Evolutionary conservation across 2,113 vertebrate species (phyloP), one percentile per base, ranked within the genome.

Genomic region (Cyanoramphus novaezelandiae): DNA sequence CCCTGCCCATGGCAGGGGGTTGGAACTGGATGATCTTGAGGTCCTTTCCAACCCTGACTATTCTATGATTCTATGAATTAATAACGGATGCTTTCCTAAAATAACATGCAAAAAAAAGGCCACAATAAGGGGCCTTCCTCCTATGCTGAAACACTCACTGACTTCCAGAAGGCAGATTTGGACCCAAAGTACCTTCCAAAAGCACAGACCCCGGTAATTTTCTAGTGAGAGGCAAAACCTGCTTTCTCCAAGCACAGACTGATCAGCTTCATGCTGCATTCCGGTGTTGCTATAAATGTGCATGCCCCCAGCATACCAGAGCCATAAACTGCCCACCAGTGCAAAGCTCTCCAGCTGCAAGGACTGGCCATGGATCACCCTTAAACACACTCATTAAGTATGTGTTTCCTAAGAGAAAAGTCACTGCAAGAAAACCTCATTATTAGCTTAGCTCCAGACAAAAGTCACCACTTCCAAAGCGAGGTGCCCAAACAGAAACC

Each of bases 191-290:
- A 50, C 28, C 69, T 84, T 71, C 74, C 77, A 79, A 92, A 90
- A 82, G 65, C 88, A 92, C 31, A 46, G 39, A 78, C 46, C 29
- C n/a, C 70, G 86, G 74, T 59, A 35, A 85, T 33, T 78, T 88
- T 76, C 87, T 83, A 93, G 59, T 43, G 63, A 78, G 83, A 80
- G 25, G 80, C 44, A 17, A 55, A 83, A 84, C 14, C n/a, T 75
- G 33, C 35, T 43, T 81, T 79, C 72, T 94, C 81, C 59, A 78
- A 87, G 93, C 92, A 39, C 52, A 90, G 90, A 43, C 65, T 20
- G 19, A 78, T 55, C 6, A 97, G 88, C 89, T 91, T 86, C 82
- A 74, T 7, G 31, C 72, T 78, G 83, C 90, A 96, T 97, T 97
- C 90, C 97, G 92, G 49, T 19, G 63, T n/a, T 65, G 83, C 90